Conservation (phyloP, 2,888 invertebrate genomes). For the Amorpha juglandis region DNA sequence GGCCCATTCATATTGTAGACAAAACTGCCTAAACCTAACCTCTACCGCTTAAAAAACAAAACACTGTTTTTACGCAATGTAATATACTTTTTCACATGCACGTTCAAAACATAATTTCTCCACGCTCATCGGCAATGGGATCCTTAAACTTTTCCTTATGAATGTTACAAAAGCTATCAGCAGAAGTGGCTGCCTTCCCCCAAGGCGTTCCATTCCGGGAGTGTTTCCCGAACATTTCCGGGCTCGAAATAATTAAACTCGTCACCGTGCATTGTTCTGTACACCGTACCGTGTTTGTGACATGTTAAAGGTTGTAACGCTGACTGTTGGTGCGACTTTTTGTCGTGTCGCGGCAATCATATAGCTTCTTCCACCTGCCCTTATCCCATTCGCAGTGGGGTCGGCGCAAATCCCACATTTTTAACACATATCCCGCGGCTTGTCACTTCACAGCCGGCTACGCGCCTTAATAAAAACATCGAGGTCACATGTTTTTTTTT, state of each 20-base stretch:
- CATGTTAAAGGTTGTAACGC: conserved; percentile 40
- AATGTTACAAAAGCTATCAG: conserved; percentile 21
- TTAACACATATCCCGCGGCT: no score
- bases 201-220: conserved; percentile 47
- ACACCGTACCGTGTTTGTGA: conserved; percentile 56
- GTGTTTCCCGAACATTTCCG: conserved; percentile 53
- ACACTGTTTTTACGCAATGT: no score
- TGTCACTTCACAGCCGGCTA: no score
- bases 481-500: no score
- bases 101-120: not conserved
- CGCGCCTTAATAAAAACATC: no score
- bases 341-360: conserved; percentile 5
- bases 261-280: conserved; percentile 59
- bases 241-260: conserved; percentile 70
- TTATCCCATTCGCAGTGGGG: no score
- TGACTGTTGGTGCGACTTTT: conserved; percentile 27
- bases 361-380: no score
- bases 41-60: no score
- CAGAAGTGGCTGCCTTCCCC: conserved; percentile 28
- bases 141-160: conserved; percentile 19
- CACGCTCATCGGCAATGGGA: not conserved
- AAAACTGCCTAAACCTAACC: no score
- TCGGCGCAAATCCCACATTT: no score
- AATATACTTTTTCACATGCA: not conserved
- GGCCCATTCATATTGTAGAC: no score